A percentile compares a stretch with the other conserved stretches of the same genome.
phyloP scores from a whole-genome alignment of 2,888 invertebrate genomes.

The Scaptomyza reducta region DNA sequence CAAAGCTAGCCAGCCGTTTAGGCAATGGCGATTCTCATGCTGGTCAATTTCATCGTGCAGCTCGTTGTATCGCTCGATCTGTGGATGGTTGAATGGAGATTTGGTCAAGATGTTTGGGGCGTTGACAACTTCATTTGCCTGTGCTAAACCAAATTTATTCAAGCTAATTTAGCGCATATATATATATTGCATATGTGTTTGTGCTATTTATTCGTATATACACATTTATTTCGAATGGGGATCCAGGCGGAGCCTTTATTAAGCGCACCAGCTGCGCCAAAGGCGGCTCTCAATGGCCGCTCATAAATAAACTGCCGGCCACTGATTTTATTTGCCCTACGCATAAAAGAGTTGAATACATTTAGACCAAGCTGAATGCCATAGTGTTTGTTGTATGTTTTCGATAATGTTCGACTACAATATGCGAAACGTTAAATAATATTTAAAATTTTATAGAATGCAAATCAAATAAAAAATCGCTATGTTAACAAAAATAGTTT shows the following conservation, averaged over 20 bases:
- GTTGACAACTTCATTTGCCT: slow-evolving; percentile 66
- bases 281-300: slow-evolving; percentile 70
- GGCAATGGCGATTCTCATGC: slow-evolving; percentile 86
- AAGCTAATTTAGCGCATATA: slow-evolving; percentile 69
- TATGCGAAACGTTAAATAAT: too few relatives aligned
- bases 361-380: background rate
- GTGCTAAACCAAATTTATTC: slow-evolving; percentile 65
- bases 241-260: slow-evolving; percentile 55
- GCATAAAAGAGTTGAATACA: slow-evolving; percentile 15
- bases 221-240: slow-evolving; percentile 11
- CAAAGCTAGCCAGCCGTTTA: slow-evolving; percentile 91
- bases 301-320: slow-evolving; percentile 77
- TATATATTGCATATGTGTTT: slow-evolving; percentile 31
- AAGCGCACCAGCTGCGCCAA: slow-evolving; percentile 72
- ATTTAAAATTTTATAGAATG: too few relatives aligned
- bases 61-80: slow-evolving; percentile 83
- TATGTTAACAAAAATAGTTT: too few relatives aligned
- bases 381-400: background rate
- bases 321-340: slow-evolving; percentile 66
- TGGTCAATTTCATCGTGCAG: slow-evolving; percentile 81
- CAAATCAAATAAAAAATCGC: too few relatives aligned
- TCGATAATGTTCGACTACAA: background rate
- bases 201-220: slow-evolving; percentile 33
- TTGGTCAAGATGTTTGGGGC: slow-evolving; percentile 25
- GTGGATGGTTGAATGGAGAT: slow-evolving; percentile 10